phyloP scores from a whole-genome alignment of 1,140 invertebrate species.

The Drosophila nigromelanica region DNA sequence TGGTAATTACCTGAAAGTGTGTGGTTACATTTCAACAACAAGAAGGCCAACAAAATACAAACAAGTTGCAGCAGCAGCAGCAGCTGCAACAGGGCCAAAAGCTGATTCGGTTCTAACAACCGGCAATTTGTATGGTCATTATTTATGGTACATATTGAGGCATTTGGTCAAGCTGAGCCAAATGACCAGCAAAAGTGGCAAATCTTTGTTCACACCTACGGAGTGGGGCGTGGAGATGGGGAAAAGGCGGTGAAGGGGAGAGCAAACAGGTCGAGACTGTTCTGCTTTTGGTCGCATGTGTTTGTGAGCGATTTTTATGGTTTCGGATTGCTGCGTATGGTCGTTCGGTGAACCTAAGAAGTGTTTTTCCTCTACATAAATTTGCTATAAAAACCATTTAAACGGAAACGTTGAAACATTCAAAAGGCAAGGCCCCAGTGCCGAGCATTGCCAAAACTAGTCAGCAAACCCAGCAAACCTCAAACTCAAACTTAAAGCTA shows the following conservation, averaged over 20 bases:
- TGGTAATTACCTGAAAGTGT: constrained; percentile 70
- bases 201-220: constrained; percentile 79
- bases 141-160: constrained; percentile 75
- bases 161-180: constrained; percentile 47
- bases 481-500: background rate
- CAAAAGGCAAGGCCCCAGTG: constrained; percentile 51
- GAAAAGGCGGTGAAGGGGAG: background rate
- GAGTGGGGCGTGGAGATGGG: background rate
- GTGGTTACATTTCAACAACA: constrained; percentile 57
- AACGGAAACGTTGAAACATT: constrained; percentile 80
- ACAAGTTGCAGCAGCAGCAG: constrained; percentile 44
- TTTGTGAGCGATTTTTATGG: constrained; percentile 74
- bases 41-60: constrained; percentile 39
- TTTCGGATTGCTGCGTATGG: constrained; percentile 71
- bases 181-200: constrained; percentile 78
- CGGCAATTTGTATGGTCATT: constrained; percentile 75
- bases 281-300: constrained; percentile 55
- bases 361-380: constrained; percentile 82
- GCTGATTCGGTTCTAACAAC: constrained; percentile 24
- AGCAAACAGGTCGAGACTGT: constrained; percentile 14
- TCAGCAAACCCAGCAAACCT: constrained; percentile 14
- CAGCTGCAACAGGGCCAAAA: constrained; percentile 45
- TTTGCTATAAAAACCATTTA: constrained; percentile 82
- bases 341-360: constrained; percentile 73
- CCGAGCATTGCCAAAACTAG: constrained; percentile 49